Conservation (phyloP, 2,113 vertebrate species). For the Python bivittatus region DNA sequence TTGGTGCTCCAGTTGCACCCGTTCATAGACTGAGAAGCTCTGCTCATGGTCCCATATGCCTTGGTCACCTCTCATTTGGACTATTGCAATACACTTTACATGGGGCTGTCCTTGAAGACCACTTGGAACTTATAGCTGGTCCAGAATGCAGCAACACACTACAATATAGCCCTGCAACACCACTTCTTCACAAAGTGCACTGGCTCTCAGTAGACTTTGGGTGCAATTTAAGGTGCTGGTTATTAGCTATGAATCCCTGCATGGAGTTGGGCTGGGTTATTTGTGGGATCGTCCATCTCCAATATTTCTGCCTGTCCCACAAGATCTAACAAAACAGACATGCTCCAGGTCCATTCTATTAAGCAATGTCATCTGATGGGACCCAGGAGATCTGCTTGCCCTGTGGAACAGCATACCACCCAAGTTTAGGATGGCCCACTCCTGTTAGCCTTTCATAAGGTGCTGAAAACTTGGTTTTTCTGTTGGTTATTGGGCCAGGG, state of each 20-base stretch:
- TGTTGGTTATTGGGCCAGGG: not conserved
- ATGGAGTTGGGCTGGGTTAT: not conserved
- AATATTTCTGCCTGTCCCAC: not conserved
- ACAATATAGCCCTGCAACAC: not conserved
- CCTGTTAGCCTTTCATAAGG: not conserved
- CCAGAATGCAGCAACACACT: not conserved
- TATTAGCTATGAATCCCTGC: not conserved
- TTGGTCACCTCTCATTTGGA: not conserved
- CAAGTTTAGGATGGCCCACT: not conserved
- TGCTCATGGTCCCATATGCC: not conserved
- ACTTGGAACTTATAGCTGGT: not conserved
- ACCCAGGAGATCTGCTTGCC: not conserved
- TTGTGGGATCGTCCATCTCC: not conserved
- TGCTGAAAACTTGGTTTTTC: not conserved
- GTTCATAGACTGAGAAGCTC: not conserved
- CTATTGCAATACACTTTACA: not conserved
- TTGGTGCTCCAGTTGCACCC: not conserved
- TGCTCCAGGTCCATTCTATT: not conserved
- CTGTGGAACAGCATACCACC: not conserved
- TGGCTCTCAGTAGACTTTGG: not conserved
- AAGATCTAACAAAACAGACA: not conserved
- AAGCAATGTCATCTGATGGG: not conserved
- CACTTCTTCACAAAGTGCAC: not conserved
- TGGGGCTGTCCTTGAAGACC: not conserved
- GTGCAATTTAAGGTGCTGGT: not conserved